phyloP scores from a whole-genome alignment of 1,140 invertebrate genomes.

The Aricia agestis region DNA sequence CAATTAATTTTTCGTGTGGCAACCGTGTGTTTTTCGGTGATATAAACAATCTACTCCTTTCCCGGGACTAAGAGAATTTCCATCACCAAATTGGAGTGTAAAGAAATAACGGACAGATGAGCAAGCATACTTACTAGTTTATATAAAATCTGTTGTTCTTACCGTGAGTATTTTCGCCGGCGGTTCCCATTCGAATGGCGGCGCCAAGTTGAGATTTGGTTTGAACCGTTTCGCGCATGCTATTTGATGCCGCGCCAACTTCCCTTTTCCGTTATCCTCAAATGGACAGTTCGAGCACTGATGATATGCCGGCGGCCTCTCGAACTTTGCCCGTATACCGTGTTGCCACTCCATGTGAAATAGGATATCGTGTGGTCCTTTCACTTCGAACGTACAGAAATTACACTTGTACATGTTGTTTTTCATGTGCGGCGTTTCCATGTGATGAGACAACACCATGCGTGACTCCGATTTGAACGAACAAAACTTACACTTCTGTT shows the following conservation, averaged over 20 bases:
- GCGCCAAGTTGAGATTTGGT: slow-evolving; percentile 89
- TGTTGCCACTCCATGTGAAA: slow-evolving; percentile 95
- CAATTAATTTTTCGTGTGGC: too few species aligned
- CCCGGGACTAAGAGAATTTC: too few species aligned
- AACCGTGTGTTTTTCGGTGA: too few species aligned
- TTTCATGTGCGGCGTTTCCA: slow-evolving; percentile 94
- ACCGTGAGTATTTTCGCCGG: slow-evolving; percentile 93
- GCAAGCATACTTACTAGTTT: neutral
- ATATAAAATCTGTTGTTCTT: neutral
- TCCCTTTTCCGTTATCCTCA: slow-evolving; percentile 96
- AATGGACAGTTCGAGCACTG: slow-evolving; percentile 96
- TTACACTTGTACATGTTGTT: slow-evolving; percentile 92
- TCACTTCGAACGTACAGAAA: slow-evolving; percentile 89
- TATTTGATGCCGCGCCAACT: slow-evolving; percentile 91
- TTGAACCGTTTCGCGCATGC: slow-evolving; percentile 94
- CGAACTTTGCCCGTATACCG: slow-evolving; percentile 87
- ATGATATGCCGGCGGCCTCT: slow-evolving; percentile 90
- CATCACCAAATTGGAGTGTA: too few species aligned
- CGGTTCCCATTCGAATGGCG: slow-evolving; percentile 92
- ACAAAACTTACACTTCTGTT: slow-evolving; percentile 93
- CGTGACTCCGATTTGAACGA: slow-evolving; percentile 95
- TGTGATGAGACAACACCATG: slow-evolving; percentile 92
- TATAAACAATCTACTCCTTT: too few species aligned
- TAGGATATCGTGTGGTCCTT: slow-evolving; percentile 90
- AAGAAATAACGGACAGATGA: neutral